A percentile compares a stretch with the other conserved stretches of the same genome.
Conservation (phyloP, 37 sponge, comb jelly and placozoan species). For the Halichondria panicea region DNA sequence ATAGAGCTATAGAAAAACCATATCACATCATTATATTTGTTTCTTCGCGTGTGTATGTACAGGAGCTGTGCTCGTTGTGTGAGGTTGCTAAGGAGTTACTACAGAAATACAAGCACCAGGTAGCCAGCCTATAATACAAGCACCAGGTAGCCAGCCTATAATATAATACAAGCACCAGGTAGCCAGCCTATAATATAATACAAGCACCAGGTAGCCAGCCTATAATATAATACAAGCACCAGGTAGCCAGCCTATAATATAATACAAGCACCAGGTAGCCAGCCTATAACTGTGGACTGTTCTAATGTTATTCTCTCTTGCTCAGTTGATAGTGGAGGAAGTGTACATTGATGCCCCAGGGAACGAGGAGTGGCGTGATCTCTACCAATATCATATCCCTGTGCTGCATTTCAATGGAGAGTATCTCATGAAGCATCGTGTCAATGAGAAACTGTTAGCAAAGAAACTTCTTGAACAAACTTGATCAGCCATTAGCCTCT, state of each 20-base stretch:
- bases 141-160: neutral
- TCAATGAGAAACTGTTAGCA: slow-evolving; percentile 37
- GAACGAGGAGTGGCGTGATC: slow-evolving; percentile 63
- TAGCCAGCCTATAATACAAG: neutral
- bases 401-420: slow-evolving; percentile 81
- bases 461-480: slow-evolving; percentile 12
- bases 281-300: neutral
- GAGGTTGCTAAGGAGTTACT: slow-evolving; percentile 74
- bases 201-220: too few species aligned
- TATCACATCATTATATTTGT: neutral
- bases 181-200: neutral
- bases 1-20: neutral
- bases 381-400: slow-evolving; percentile 79
- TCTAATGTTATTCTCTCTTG: too few species aligned
- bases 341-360: slow-evolving; percentile 60
- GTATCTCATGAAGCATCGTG: slow-evolving; percentile 73
- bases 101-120: slow-evolving; percentile 35
- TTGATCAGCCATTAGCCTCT: neutral
- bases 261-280: too few species aligned
- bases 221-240: too few species aligned
- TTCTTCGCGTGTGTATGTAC: too few species aligned
- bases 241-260: too few species aligned
- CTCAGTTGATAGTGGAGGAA: slow-evolving; percentile 46
- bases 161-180: neutral
- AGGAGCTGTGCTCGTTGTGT: slow-evolving; percentile 75